Base-by-base conservation (phyloP, 2,113 vertebrate genomes). In the Meleagris gallopavo region DNA sequence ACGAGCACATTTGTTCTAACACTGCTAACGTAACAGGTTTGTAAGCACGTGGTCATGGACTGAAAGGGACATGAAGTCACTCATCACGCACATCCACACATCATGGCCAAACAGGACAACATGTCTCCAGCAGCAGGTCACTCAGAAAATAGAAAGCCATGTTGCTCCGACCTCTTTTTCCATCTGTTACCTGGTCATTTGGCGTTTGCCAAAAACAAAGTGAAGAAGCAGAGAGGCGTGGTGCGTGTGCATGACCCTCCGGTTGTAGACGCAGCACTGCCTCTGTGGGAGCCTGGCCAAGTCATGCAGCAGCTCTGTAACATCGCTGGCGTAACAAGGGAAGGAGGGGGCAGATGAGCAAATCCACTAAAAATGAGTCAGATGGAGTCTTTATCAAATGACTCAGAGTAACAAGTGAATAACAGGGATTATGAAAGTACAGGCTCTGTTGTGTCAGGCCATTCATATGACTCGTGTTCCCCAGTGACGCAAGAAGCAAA, bases 401-500 rank as follows among this genome's bases (percentile, higher is more conserved):
- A 88, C 58, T 90, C 70, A 88, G 66, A 95, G 38, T 25, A 90
- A 78, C 27, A 86, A 94, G 58, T 76, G 88, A 95, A 21, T 79
- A 88, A 84, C n/a, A 86, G 40, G 41, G 81, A 81, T 79, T 95
- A 86, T 65, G n/a, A 64, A 90, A 90, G 71, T 17, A 90, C 70
- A 88, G 79, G 86, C 69, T 52, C 29, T 24, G 58, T 24, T 88
- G 45, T 3, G 32, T 57, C 88, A 90, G 77, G 58, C 83, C 66
- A 66, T 95, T 94, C 46, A 10, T 77, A 54, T 29, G n/a, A 81
- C 43, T 90, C 43, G 85, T 91, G 58, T 45, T 93, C 88, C 62
- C 57, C 86, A 58, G 5, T 80, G 88, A 95, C 24, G 21, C 77
- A 88, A 88, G 88, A 79, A 81, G 48, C 69, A 78, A 91, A 93